Percentiles rank a stretch among this genome's conserved stretches.
Conservation (phyloP, 2,888 invertebrate species). For the Watsonalla cultraria region DNA sequence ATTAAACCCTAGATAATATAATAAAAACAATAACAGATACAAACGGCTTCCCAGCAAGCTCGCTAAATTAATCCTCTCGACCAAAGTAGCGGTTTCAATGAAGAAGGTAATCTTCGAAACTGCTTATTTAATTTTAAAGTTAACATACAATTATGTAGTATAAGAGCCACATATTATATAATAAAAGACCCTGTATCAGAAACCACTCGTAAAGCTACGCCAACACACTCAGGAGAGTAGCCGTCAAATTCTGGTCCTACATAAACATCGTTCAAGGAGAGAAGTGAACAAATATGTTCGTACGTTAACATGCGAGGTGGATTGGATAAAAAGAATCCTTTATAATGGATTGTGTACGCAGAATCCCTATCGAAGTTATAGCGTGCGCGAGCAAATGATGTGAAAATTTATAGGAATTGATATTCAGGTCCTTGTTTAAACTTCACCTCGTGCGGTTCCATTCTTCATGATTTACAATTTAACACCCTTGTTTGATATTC, state of each 20-base stretch:
- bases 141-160: too few relatives aligned
- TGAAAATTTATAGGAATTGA: slow-evolving; percentile 21
- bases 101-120: too few relatives aligned
- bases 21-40: too few relatives aligned
- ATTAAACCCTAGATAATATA: too few relatives aligned
- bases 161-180: too few relatives aligned
- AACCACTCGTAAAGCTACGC: not conserved
- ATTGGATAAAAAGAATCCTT: not conserved
- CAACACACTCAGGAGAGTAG: not conserved
- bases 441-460: slow-evolving; percentile 15
- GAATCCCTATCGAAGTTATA: slow-evolving; percentile 13
- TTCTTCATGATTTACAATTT: slow-evolving; percentile 41
- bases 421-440: slow-evolving; percentile 12
- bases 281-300: not conserved
- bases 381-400: slow-evolving; percentile 24
- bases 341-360: not conserved
- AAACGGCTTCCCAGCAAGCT: too few relatives aligned
- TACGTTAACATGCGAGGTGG: too few relatives aligned
- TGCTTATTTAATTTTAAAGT: too few relatives aligned
- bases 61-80: too few relatives aligned
- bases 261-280: not conserved
- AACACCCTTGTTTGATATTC: slow-evolving; percentile 44
- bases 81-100: too few relatives aligned
- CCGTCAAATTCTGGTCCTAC: not conserved
- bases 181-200: not conserved